A percentile compares a stretch with the other conserved stretches of the same genome.
phyloP scores from a whole-genome alignment of 2,888 invertebrate species.

The Argyra leucocephala region DNA sequence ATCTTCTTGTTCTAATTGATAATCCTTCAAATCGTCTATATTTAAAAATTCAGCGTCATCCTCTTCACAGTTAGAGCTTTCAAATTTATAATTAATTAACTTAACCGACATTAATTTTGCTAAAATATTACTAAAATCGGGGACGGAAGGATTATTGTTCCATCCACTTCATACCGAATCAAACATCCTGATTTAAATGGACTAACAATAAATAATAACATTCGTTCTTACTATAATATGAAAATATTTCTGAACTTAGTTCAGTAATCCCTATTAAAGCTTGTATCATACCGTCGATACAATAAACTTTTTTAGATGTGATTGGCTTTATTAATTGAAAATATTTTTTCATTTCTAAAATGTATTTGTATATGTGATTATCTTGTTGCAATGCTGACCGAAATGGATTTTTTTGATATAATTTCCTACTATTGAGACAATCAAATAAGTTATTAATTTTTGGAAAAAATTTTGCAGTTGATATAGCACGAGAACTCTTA shows the following conservation, averaged over 20 bases:
- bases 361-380: neutral
- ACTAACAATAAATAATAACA: neutral
- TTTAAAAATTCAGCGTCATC: too few relatives aligned
- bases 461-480: neutral
- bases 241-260: too few relatives aligned
- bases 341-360: neutral
- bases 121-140: neutral
- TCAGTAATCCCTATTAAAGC: neutral
- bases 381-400: neutral
- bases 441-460: neutral
- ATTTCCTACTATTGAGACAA: neutral
- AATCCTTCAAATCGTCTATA: neutral
- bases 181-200: neutral
- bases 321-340: neutral
- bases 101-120: neutral
- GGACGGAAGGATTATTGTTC: neutral
- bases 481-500: neutral
- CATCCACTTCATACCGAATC: neutral
- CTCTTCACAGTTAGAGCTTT: too few relatives aligned
- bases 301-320: neutral
- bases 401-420: neutral
- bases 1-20: neutral
- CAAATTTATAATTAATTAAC: neutral
- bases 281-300: constrained; percentile 7
- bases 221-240: too few relatives aligned